Base-by-base conservation (phyloP, 2,888 invertebrate species). In the Dichetophora obliterata region DNA sequence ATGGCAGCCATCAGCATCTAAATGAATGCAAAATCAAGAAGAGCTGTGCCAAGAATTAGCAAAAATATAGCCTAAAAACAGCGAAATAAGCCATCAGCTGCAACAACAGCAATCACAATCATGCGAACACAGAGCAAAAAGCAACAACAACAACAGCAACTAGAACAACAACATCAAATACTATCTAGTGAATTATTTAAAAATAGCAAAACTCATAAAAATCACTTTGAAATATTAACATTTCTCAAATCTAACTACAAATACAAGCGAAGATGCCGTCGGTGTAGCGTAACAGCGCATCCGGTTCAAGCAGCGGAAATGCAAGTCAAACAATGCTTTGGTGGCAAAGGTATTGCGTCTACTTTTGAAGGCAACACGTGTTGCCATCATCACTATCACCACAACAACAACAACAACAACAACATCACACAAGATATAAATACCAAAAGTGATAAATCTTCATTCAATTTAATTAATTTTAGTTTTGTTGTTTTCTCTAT, bases 161-260 rank as follows among this genome's bases (percentile, higher is more conserved):
- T n/a, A n/a, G n/a, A 66, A 22, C 75, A 69, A 48, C 48, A 57
- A 48, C 59, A 43, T 14, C 48, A 16, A 52, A 31, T 61, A 61
- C n/a, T 14, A 16, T 48, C n/a, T 6, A 48, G 48, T 52, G 37
- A 48, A 61, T n/a, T 27, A 31, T 59, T 69, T 19, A 34, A 59
- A 69, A 69, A 75, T 22, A 50, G 22, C 14, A 43, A 48, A 63
- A 48, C 19, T 31, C 68, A 59, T 50, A 50, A 61, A 48, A 82
- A 83, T 81, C 69, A 57, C 50, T 72, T 80, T 76, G 84, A 85
- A 78, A 83, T 84, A 80, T 82, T 84, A 80, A 85, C 85, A 84
- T 88, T 89, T 85, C 83, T 87, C 76, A 88, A 88, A 84, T 88
- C 88, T 79, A 89, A 89, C 82, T 89, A 88, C 84, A 89, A 89